A percentile compares a stretch with the other conserved stretches of the same genome.
Evolutionary conservation across 2,888 invertebrate genomes (phyloP).

Genomic region (Eupeodes latifasciatus): DNA sequence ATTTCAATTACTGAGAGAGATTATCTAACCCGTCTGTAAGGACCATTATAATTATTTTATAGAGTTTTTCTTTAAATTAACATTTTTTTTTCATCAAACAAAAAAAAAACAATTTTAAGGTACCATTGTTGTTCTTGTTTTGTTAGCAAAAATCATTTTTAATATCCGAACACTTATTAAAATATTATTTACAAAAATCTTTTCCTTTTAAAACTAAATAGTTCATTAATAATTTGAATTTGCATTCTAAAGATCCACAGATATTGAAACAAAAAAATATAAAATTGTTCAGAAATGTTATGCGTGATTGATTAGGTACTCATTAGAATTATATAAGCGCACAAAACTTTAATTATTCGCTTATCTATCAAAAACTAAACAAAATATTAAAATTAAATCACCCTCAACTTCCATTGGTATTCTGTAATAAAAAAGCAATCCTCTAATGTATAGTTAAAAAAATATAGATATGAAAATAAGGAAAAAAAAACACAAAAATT

Average conservation of each 20-base stretch:
- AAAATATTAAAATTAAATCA: constrained; percentile 13
- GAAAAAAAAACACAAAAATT: constrained; percentile 21
- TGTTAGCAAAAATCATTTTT: too few relatives aligned
- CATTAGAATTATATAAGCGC: constrained; percentile 26
- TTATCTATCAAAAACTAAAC: constrained; percentile 7
- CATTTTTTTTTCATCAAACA: too few relatives aligned
- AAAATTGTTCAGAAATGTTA: constrained; percentile 4
- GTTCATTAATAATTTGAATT: background rate
- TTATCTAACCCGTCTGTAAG: too few relatives aligned
- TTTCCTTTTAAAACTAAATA: background rate
- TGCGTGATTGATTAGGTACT: background rate
- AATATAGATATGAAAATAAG: constrained; percentile 14
- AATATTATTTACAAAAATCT: too few relatives aligned
- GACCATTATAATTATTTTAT: too few relatives aligned
- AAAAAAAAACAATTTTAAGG: too few relatives aligned
- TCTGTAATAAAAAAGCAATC: constrained; percentile 41
- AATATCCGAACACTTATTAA: too few relatives aligned
- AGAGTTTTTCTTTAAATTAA: too few relatives aligned
- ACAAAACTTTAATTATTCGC: constrained; percentile 32
- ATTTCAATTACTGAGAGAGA: too few relatives aligned
- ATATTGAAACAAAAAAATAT: background rate
- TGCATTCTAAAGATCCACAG: background rate
- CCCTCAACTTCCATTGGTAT: constrained; percentile 39
- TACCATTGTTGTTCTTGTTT: too few relatives aligned
- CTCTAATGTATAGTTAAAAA: constrained; percentile 47